phyloP scores from a whole-genome alignment of 2,888 invertebrate species.

The Nomada lathburiana region DNA sequence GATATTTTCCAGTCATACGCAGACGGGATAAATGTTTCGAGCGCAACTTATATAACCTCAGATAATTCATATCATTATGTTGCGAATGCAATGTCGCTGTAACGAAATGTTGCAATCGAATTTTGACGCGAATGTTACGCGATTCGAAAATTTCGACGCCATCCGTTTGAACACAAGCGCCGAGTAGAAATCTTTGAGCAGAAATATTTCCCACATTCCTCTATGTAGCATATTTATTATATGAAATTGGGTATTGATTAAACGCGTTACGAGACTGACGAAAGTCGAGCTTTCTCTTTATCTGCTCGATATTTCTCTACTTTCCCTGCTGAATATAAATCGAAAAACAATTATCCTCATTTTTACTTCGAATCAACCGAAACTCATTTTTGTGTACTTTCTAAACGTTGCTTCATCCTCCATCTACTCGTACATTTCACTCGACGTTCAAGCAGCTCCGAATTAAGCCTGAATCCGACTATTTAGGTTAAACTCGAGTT shows the following conservation, averaged over 20 bases:
- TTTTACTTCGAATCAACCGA: background rate
- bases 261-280: too few species aligned
- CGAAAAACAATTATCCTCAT: background rate
- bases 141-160: too few species aligned
- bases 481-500: constrained; percentile 31
- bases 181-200: too few species aligned
- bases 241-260: too few species aligned
- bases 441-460: constrained; percentile 24
- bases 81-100: too few species aligned
- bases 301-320: background rate
- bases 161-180: too few species aligned
- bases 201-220: too few species aligned
- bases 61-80: background rate
- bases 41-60: background rate
- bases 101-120: too few species aligned
- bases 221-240: too few species aligned
- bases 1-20: background rate
- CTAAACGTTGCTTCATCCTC: background rate
- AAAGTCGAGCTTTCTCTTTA: too few species aligned
- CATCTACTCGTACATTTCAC: background rate
- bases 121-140: too few species aligned
- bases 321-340: background rate
- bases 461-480: constrained; percentile 24
- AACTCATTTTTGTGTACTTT: background rate
- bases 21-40: background rate